Base-by-base conservation (phyloP, 2,797 vertebrate species). In the Cynodonichthys magdalenae region DNA sequence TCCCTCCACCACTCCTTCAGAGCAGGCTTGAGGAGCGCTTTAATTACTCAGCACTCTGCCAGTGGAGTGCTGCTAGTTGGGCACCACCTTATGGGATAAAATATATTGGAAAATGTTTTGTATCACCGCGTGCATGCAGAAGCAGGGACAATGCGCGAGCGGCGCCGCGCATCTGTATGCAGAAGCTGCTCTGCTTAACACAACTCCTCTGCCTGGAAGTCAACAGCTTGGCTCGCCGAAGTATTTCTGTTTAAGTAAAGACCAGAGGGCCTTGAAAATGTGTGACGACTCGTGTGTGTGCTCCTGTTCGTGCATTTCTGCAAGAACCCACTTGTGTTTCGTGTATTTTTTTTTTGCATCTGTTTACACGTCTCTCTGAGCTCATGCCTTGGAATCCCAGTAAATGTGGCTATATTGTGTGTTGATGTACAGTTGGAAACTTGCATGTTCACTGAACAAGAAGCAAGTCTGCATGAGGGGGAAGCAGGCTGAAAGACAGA, bases 31-130 rank as follows among this genome's bases (percentile, higher is more conserved):
- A 71, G 75, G 74, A 74, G 69, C 50, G 7, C 15, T 85, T 85
- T 88, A 88, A 88, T 90, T 87, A 85, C 82, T 80, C 84, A 74
- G 80, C 76, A 65, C 74, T 79, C 67, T 67, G 62, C 64, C 69
- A 69, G 68, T 29, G 55, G 29, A 80, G 69, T 39, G 14, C 56
- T 24, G 29, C 71, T 27, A 54, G 64, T 74, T 51, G 74, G 80
- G 72, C 82, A 56, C 28, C 49, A 48, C 34, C 69, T 68, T 64
- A 58, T 29, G 55, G 51, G 7, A n/a, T 50, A 49, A 60, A 31
- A 34, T 51, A 64, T 28, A 52, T 44, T 44, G 29, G 61, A 66
- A 72, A 69, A 68, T 24, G 61, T 31, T 64, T 8, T 59, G 57
- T 56, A 75, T 76, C 54, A 44, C 62, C 46, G 57, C 63, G 53